phyloP scores from a whole-genome alignment of 2,888 invertebrate species.

The Eulithis testata region DNA sequence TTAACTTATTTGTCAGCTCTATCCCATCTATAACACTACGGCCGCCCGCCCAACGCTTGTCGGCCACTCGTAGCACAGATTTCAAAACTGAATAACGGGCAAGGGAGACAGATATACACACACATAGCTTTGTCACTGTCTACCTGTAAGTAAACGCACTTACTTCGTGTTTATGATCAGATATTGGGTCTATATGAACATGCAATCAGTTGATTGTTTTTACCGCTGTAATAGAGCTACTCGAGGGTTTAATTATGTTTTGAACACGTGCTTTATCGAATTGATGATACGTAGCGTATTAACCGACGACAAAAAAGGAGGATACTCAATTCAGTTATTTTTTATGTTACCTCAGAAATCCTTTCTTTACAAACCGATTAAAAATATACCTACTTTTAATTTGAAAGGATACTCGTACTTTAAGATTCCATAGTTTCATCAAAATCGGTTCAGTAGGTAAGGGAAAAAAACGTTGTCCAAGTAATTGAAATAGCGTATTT shows the following conservation, averaged over 20 bases:
- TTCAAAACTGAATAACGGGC: constrained; percentile 57
- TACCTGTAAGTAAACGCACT: constrained; percentile 55
- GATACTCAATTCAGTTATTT: too few relatives aligned
- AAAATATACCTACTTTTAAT: too few relatives aligned
- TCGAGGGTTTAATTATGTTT: constrained; percentile 64
- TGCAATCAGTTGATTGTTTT: constrained; percentile 80
- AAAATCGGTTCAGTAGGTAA: too few relatives aligned
- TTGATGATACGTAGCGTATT: neutral
- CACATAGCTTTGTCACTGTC: constrained; percentile 50
- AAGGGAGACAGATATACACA: constrained; percentile 51
- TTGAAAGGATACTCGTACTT: too few relatives aligned
- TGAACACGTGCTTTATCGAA: constrained; percentile 25
- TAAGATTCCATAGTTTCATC: too few relatives aligned
- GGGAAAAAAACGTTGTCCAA: too few relatives aligned
- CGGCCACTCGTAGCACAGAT: constrained; percentile 73
- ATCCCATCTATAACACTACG: constrained; percentile 49
- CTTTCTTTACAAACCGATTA: too few relatives aligned
- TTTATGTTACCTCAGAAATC: too few relatives aligned
- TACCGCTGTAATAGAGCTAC: constrained; percentile 71
- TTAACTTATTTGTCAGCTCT: constrained; percentile 42
- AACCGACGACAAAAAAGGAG: too few relatives aligned
- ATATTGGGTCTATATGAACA: constrained; percentile 63
- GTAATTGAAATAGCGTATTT: too few relatives aligned
- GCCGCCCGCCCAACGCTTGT: constrained; percentile 66
- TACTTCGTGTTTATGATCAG: neutral